Percentiles rank a stretch among this genome's conserved stretches.
These are phyloP conservation scores for Muscicapa striata DNA, from an alignment of 2,797 vertebrate species.

Conservation along the genomic window DNA sequence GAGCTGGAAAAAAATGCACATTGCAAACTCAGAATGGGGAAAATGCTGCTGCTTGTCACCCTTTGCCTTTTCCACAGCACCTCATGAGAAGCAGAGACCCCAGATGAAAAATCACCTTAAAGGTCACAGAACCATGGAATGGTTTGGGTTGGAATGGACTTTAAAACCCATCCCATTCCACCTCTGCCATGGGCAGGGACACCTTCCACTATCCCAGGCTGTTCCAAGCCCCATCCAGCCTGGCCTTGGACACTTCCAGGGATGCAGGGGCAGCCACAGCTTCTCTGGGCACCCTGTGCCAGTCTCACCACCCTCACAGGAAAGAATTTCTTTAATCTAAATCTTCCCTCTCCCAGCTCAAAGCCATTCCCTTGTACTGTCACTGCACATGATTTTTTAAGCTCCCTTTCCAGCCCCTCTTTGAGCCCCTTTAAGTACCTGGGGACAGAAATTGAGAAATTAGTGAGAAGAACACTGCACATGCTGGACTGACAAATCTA, in stretches of 20 bases:
- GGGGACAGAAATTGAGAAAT: not conserved
- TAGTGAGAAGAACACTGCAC: not conserved
- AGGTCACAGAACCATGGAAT: not conserved
- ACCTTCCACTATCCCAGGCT: accelerated
- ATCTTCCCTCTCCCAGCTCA: not conserved
- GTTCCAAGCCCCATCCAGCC: accelerated
- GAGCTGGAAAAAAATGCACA: accelerated
- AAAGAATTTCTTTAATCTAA: not conserved
- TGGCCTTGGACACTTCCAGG: not conserved
- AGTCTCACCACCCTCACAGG: accelerated
- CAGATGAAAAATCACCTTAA: not conserved
- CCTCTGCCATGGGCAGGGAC: not conserved
- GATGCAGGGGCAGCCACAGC: not conserved
- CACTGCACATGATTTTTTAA: not conserved
- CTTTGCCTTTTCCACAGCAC: not conserved
- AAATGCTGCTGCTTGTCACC: not conserved
- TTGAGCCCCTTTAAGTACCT: not conserved
- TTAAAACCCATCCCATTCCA: accelerated
- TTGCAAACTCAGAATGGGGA: not conserved
- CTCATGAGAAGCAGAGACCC: not conserved
- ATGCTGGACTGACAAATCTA: not conserved
- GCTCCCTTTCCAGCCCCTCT: not conserved
- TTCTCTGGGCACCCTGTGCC: not conserved
- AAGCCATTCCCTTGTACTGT: not conserved
- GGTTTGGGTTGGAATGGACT: not conserved